Evolutionary conservation across 2,113 vertebrate genomes (phyloP), one percentile per base, ranked within the genome.

Genomic region (Rhinolophus sinicus): DNA sequence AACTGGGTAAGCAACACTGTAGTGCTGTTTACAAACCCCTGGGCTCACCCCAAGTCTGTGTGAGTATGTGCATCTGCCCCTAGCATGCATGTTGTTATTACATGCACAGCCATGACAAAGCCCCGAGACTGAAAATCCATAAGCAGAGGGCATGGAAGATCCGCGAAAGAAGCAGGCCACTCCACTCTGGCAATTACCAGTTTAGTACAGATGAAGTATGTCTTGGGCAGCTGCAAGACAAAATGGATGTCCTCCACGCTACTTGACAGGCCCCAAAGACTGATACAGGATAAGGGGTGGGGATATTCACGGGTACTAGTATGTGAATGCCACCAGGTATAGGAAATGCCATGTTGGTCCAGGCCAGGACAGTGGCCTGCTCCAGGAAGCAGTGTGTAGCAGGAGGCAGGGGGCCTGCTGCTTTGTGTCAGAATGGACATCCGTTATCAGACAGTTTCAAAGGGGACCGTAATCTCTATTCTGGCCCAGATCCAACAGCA

Each of bases 321-420:
- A 14, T 10, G 30, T 65, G 64, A n/a, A 15, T 33, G 64, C 64
- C 30, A 15, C 15, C 30, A n/a, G 30, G 30, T 16, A 15, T 10
- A 8, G 14, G 9, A 65, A 33, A 18, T 4, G 3, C 4, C 14
- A 2, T n/a, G 30, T 22, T 16, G 15, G 30, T 6, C 6, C 15
- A 15, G 28, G 62, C 30, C 28, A 65, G 28, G 62, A 65, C 62
- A 33, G 13, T 30, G 13, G 12, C 62, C 28, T 65, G 28, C 14
- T 30, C 28, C 28, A 65, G 30, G 30, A 33, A 65, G 30, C 30
- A 65, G 30, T 8, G 30, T 65, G 64, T n/a, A 33, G 30, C 5
- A 33, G 64, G 13, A 28, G 60, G 60, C 26, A 9, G 13, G 64
- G 5, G 30, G 64, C 30, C 2, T 33, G 13, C 30, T 4, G 14